A percentile compares a stretch with the other conserved stretches of the same genome.
These are phyloP conservation scores for Trichonephila clavipes DNA, from an alignment of 1,140 invertebrate species.

Conservation along the genomic window DNA sequence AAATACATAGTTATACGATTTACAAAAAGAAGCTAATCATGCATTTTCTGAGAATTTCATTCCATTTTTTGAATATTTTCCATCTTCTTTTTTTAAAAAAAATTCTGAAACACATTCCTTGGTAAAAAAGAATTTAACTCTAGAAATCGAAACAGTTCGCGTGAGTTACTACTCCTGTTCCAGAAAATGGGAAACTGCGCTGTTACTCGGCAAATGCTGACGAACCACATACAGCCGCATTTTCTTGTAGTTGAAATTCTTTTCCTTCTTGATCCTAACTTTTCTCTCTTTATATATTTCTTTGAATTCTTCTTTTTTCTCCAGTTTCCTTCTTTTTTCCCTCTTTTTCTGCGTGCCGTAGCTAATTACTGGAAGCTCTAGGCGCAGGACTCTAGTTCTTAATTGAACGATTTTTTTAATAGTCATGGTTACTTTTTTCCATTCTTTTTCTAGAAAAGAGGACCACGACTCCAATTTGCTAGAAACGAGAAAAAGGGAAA, in stretches of 20 bases:
- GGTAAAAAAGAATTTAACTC: neutral
- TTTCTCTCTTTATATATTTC: conserved; percentile 23
- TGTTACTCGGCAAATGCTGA: neutral
- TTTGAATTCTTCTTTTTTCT: neutral
- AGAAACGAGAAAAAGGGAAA: conserved; percentile 6
- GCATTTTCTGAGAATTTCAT: too few relatives aligned
- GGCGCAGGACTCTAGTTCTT: conserved; percentile 40
- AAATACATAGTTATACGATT: too few relatives aligned
- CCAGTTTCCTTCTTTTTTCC: neutral
- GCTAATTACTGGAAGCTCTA: conserved; percentile 69
- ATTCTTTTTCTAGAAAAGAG: conserved; percentile 26
- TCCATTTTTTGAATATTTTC: neutral
- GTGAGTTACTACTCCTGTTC: conserved; percentile 1
- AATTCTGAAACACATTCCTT: neutral
- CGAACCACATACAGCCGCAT: neutral
- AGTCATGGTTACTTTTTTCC: conserved; percentile 34
- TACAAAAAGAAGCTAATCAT: too few relatives aligned
- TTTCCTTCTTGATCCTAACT: conserved; percentile 25
- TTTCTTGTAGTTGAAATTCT: conserved; percentile 13
- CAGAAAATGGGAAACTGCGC: neutral
- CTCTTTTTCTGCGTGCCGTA: conserved; percentile 44
- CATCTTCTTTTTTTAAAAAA: neutral
- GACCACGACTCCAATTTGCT: conserved; percentile 67
- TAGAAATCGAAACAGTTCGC: conserved; percentile 6
- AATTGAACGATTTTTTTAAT: conserved; percentile 68